Percentiles rank a stretch among this genome's conserved stretches.
Conservation (phyloP, 2,113 vertebrate genomes). For the Rhombomys opimus region DNA sequence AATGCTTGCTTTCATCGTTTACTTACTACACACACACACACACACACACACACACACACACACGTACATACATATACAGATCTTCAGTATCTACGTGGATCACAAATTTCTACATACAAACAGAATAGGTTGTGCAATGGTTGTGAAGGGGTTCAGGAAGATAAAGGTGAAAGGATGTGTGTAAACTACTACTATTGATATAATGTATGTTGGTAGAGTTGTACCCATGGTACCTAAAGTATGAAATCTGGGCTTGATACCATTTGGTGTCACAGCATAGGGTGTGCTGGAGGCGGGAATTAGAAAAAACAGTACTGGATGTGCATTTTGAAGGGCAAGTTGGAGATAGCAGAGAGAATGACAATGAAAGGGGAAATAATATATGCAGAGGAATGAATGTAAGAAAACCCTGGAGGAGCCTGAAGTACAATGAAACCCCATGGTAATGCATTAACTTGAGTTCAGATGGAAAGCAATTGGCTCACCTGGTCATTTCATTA, state of each 20-base stretch:
- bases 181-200: not conserved
- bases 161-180: not conserved
- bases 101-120: not conserved
- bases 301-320: not conserved
- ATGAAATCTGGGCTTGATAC: not conserved
- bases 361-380: slow-evolving; percentile 32
- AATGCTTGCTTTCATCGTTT: slow-evolving; percentile 28
- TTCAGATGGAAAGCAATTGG: slow-evolving; percentile 58
- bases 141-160: not conserved
- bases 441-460: slow-evolving; percentile 56
- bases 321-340: slow-evolving; percentile 60
- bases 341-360: not conserved
- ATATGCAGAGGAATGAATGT: slow-evolving; percentile 57
- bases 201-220: not conserved
- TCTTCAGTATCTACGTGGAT: not conserved
- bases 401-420: slow-evolving; percentile 52
- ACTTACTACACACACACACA: not conserved
- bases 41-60: too few relatives aligned
- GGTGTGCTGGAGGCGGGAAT: not conserved
- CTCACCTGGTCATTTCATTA: slow-evolving; percentile 69
- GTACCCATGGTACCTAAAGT: not conserved
- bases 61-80: not conserved
- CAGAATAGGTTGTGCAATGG: not conserved
- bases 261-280: slow-evolving; percentile 3
- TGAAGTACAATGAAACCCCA: slow-evolving; percentile 52